phyloP scores from a whole-genome alignment of 2,113 vertebrate species.

The Eudorcas thomsonii region DNA sequence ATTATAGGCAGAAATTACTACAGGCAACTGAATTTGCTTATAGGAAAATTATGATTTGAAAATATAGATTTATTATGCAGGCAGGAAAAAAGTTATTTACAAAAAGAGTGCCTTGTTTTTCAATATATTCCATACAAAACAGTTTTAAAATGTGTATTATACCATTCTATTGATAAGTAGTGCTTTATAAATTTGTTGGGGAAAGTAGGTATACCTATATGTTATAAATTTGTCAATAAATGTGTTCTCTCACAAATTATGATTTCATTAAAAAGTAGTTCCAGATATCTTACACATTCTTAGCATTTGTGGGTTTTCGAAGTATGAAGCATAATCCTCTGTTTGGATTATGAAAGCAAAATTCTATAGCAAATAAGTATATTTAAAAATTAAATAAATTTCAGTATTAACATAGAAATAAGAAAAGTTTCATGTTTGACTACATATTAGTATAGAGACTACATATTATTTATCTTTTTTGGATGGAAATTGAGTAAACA shows the following conservation, averaged over 20 bases:
- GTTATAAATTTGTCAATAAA: not conserved
- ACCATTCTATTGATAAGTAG: not conserved
- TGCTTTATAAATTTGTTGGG: not conserved
- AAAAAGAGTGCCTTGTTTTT: not conserved
- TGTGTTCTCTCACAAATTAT: slow-evolving; percentile 3
- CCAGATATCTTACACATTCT: not conserved
- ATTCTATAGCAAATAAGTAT: not conserved
- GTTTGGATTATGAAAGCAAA: not conserved
- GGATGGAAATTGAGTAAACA: not conserved
- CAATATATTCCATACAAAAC: not conserved
- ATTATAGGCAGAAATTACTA: not conserved
- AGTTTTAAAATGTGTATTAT: not conserved
- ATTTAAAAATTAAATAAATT: not conserved
- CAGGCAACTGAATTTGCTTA: not conserved
- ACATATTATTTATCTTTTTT: not conserved
- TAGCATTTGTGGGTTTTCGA: not conserved
- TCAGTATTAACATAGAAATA: not conserved
- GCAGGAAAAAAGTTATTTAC: not conserved
- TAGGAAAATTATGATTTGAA: not conserved
- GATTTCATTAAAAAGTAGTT: not conserved
- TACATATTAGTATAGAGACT: not conserved
- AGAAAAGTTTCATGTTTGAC: not conserved
- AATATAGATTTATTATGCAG: not conserved
- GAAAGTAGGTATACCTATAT: not conserved
- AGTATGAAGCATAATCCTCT: not conserved